Base-by-base conservation (phyloP, 2,888 invertebrate genomes). In the Archips xylosteana region DNA sequence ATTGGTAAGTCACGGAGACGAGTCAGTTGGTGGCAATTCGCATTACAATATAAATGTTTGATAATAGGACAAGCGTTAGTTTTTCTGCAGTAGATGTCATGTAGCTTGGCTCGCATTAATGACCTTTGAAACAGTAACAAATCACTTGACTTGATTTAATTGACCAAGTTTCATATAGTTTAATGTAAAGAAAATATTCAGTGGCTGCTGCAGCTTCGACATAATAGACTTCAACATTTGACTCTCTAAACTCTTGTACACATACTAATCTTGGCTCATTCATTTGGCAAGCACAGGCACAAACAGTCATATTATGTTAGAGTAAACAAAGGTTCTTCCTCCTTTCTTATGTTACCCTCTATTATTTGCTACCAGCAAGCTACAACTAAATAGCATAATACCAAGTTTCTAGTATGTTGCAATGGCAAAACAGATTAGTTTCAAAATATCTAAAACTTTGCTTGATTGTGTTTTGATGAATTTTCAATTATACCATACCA, bases 1-100 rank as follows among this genome's bases (percentile, higher is more conserved):
- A 23, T 23, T 23, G 23, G 49, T 51, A 51, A 65, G 42, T 59
- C 68, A n/a, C 64, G 68, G 59, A 63, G 61, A 32, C 66, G 32
- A 23, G 15, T 54, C 23, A 23, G 54, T 51, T 15, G 32, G 54
- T 32, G 32, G 12, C 57, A 54, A 9, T 23, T 3, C 23, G 23
- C 8, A 9, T 15, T 15, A 9, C 23, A 23, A 23, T 23, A 8
- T 54, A 23, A 9, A 15, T 54, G 15, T 8, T 8, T 54, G 39
- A 1, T 23, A 8, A 23, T 15, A 54, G 9, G 23, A 9, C 15
- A 23, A 23, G 54, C 8, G 8, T 9, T 15, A n/a, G n/a, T 12
- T 42, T 47, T 51, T 54, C 54, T 54, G 0, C 54, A 54, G 23
- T 51, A 9, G 51, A 2, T 9, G 15, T 23, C 6, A 23, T 54